Evolutionary conservation across 1,140 invertebrate species (phyloP).

Genomic region (Zelostemma sp.): DNA sequence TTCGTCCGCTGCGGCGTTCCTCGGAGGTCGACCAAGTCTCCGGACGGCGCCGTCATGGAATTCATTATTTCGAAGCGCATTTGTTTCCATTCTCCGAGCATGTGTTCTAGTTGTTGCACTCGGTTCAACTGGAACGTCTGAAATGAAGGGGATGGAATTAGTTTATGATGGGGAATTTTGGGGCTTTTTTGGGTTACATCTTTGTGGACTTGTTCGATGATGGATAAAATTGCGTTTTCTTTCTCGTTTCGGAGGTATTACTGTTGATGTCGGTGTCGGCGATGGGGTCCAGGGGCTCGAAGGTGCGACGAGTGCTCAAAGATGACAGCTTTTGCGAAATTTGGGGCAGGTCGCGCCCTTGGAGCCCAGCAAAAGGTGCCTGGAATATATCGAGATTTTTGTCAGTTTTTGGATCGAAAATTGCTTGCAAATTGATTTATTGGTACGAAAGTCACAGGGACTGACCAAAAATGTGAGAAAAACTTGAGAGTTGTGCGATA

Average conservation of each 20-base stretch:
- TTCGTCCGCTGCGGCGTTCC: conserved; percentile 77
- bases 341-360: conserved; percentile 94
- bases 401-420: background rate
- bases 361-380: conserved; percentile 91
- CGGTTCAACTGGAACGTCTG: conserved; percentile 75
- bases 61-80: conserved; percentile 91
- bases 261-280: conserved; percentile 90
- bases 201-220: conserved; percentile 90
- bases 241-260: conserved; percentile 93
- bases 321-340: conserved; percentile 92
- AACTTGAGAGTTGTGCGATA: no score
- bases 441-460: no score
- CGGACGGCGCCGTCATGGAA: conserved; percentile 86
- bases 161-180: background rate
- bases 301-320: conserved; percentile 85
- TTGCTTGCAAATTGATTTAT: no score
- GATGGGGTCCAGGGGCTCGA: conserved; percentile 91
- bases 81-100: conserved; percentile 89
- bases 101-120: conserved; percentile 82
- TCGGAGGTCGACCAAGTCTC: conserved; percentile 83
- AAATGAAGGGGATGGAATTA: conserved; percentile 33
- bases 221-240: conserved; percentile 91
- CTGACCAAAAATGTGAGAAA: no score
- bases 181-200: conserved; percentile 72
- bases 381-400: conserved; percentile 66